Evolutionary conservation across 2,888 invertebrate genomes (phyloP).

Genomic region (Cephus nigrinus): DNA sequence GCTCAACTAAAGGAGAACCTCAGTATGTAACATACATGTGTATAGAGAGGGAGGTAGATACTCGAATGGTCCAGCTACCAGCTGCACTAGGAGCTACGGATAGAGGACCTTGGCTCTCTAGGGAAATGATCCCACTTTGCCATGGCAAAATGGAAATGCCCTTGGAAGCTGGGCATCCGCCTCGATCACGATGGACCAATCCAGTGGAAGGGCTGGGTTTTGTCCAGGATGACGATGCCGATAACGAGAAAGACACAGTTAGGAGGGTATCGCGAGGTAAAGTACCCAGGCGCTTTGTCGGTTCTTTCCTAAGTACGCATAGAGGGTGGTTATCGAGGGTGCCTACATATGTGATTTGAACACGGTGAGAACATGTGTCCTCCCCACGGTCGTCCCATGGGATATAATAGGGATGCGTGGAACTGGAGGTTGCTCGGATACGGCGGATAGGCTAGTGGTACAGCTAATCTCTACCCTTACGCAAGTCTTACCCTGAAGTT

Average conservation of each 20-base stretch:
- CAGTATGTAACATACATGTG: not conserved
- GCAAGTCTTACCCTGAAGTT: not conserved
- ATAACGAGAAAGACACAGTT: not conserved
- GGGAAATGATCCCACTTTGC: slow-evolving; percentile 66
- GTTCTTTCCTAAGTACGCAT: not conserved
- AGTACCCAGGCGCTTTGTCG: not conserved
- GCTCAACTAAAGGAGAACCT: not conserved
- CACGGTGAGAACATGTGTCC: slow-evolving; percentile 23
- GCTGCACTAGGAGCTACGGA: slow-evolving; percentile 13
- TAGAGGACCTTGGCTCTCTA: slow-evolving; percentile 35
- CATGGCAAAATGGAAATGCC: slow-evolving; percentile 64
- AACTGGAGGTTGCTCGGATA: slow-evolving; percentile 41
- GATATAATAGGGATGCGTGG: not conserved
- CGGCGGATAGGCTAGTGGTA: slow-evolving; percentile 31
- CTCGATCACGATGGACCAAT: not conserved
- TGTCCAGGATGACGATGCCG: not conserved
- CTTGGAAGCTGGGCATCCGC: slow-evolving; percentile 36
- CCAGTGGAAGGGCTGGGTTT: not conserved
- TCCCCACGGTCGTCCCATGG: not conserved
- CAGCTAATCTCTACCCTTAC: not conserved
- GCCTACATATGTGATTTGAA: not conserved
- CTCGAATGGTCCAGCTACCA: slow-evolving; percentile 18
- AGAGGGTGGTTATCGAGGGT: slow-evolving; percentile 2
- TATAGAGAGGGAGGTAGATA: not conserved
- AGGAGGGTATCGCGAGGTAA: not conserved